phyloP scores from a whole-genome alignment of 2,797 vertebrate species.

The Mus minutoides region DNA sequence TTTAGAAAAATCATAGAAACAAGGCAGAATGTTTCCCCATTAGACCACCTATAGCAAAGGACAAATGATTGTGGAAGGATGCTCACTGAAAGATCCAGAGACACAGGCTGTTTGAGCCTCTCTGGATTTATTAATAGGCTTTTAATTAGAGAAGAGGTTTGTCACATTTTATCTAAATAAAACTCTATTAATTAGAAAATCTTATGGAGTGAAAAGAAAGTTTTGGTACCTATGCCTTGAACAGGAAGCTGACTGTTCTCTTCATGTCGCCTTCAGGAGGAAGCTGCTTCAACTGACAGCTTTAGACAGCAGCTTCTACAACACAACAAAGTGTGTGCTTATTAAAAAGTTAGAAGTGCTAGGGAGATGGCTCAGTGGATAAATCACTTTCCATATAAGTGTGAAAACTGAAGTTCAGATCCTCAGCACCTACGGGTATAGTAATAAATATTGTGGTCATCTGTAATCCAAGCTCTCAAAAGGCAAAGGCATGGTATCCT shows the following conservation, averaged over 20 bases:
- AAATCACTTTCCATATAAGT: not conserved
- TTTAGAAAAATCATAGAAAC: not conserved
- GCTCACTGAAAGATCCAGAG: not conserved
- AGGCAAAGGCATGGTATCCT: not conserved
- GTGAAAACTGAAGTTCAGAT: not conserved
- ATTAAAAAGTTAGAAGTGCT: not conserved
- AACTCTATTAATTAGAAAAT: not conserved
- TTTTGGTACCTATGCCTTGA: not conserved
- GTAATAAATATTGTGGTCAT: not conserved
- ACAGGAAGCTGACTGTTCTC: not conserved
- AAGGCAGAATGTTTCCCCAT: not conserved
- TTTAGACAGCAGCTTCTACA: not conserved
- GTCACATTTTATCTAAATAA: not conserved
- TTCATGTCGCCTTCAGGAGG: not conserved
- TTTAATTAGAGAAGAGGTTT: not conserved
- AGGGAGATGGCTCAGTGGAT: not conserved
- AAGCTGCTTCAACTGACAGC: not conserved
- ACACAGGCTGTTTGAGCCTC: not conserved
- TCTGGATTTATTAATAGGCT: not conserved
- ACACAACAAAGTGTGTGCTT: not conserved
- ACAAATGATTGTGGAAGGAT: not conserved
- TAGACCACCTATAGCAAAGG: not conserved
- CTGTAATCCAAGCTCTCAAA: not conserved
- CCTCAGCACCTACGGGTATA: not conserved
- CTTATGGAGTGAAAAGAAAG: not conserved